These are phyloP conservation scores for Ylistrum balloti DNA, from an alignment of 1,140 invertebrate species.

Conservation along the genomic window DNA sequence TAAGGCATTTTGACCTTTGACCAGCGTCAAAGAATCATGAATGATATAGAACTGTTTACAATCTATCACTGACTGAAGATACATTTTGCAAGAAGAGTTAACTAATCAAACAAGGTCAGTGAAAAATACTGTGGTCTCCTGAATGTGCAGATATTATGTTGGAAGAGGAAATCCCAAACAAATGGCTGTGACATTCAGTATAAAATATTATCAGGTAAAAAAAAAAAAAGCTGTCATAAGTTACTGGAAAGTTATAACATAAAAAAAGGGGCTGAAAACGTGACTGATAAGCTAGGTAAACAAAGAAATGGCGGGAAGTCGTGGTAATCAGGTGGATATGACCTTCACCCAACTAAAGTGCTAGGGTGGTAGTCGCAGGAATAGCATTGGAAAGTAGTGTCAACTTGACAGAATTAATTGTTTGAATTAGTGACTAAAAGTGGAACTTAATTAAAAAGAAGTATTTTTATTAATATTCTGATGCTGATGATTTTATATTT, in stretches of 20 bases:
- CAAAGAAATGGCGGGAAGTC: not conserved
- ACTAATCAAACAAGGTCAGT: too few species aligned
- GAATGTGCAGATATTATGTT: not conserved
- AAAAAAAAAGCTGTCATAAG: not conserved
- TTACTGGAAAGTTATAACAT: not conserved
- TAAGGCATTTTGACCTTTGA: too few species aligned
- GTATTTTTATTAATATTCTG: not conserved
- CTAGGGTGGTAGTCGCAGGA: not conserved
- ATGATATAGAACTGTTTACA: too few species aligned
- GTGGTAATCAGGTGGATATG: not conserved
- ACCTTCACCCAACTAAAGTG: not conserved
- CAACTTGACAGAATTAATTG: not conserved
- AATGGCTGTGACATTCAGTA: not conserved
- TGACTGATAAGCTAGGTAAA: constrained; percentile 33
- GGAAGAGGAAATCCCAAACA: not conserved
- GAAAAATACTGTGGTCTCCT: too few species aligned
- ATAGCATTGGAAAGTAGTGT: not conserved
- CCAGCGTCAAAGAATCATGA: too few species aligned
- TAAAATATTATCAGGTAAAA: not conserved
- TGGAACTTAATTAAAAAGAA: not conserved
- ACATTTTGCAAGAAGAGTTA: too few species aligned
- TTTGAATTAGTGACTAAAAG: not conserved
- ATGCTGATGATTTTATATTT: not conserved
- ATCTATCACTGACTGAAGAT: too few species aligned
- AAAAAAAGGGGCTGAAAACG: not conserved